Base-by-base conservation (phyloP, 2,888 invertebrate genomes). In the Dolichomitus sp. region DNA sequence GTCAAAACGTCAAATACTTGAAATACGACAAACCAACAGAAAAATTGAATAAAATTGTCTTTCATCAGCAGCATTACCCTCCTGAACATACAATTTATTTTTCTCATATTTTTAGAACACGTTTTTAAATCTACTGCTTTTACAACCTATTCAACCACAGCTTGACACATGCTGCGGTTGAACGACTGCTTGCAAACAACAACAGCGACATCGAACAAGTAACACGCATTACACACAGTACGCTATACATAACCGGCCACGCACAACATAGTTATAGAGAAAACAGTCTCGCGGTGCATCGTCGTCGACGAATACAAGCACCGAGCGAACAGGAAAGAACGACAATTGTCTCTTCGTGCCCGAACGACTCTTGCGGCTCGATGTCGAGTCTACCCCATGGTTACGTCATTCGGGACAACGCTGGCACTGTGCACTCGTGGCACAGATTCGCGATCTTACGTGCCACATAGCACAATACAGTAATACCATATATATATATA, bases 391-490 rank as follows among this genome's bases (percentile, higher is more conserved):
- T 76, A 59, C 72, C 75, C 66, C 52, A 33, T 61, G 85, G 81
- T 91, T 90, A 90, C 91, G 90, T 91, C 90, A 91, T 88, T 88
- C 82, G 84, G 88, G 87, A 89, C 89, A 88, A 89, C 88, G 87
- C 85, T 75, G 86, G 86, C 86, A 87, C 81, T 81, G 75, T 87
- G 87, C 86, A 87, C 88, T 88, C 87, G 88, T 89, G 88, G 89
- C 88, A 91, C 88, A 91, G 90, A 90, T 91, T 89, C 87, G 85
- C 86, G 76, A 82, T 84, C 86, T 84, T 73, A 63, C 88, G 80
- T 86, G 66, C 73, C 61, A 74, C 73, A 73, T 76, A 73, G 76
- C 45, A 52, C 65, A 50, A 11, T 23, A 23, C 54, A 73, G 40
- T 52, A 66, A 76, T 73, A 54, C 72, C 61, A 68, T 45, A 54